Conservation (phyloP, 1,140 invertebrate genomes). For the Anastatus disparis region DNA sequence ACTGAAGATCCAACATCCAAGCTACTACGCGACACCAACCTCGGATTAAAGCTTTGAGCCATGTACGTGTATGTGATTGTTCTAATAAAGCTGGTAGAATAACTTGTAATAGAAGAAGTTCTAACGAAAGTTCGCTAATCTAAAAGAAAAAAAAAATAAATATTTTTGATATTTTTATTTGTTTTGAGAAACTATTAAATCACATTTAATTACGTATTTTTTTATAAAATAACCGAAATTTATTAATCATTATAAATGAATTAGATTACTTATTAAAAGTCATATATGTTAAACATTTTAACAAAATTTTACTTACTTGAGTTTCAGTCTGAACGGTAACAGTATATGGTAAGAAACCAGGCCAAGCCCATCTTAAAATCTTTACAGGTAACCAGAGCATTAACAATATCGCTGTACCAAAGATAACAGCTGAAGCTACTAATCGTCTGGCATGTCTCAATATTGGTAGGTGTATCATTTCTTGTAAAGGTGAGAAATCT, state of each 20-base stretch:
- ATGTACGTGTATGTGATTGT: conserved; percentile 92
- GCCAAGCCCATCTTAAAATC: conserved; percentile 84
- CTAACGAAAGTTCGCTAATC: conserved; percentile 91
- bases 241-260: too few relatives aligned
- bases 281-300: too few relatives aligned
- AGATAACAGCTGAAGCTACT: conserved; percentile 93
- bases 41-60: conserved; percentile 88
- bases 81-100: conserved; percentile 95
- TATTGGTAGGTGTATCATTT: conserved; percentile 98
- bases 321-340: conserved; percentile 85
- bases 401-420: conserved; percentile 93
- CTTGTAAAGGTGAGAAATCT: conserved; percentile 98
- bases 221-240: too few relatives aligned
- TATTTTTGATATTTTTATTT: too few relatives aligned
- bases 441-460: conserved; percentile 89
- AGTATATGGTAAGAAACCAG: conserved; percentile 93
- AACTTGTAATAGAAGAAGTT: conserved; percentile 93
- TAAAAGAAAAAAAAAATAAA: conserved; percentile 48
- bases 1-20: conserved; percentile 86
- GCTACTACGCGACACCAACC: conserved; percentile 91
- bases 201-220: too few relatives aligned
- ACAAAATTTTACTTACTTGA: conserved; percentile 62
- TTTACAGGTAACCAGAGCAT: conserved; percentile 96
- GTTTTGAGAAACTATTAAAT: too few relatives aligned
- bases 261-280: too few relatives aligned